Evolutionary conservation across 2,888 invertebrate species (phyloP), one percentile per base, ranked within the genome.

Genomic region (Eupelmus urozonus): DNA sequence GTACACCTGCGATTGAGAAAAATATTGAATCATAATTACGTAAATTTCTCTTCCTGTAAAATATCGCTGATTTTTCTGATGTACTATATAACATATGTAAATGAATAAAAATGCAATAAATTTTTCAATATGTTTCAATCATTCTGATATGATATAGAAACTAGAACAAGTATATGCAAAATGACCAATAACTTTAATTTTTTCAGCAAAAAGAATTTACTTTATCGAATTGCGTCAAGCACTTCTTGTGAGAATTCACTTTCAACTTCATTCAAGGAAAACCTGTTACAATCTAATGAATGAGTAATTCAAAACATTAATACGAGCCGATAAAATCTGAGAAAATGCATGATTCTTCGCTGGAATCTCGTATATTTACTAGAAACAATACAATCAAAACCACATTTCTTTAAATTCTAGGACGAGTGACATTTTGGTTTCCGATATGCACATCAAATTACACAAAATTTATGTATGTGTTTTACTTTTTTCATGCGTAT

Each of bases 191-290:
- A n/a, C n/a, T n/a, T 45, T 16, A 5, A 13, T 9, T 13, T 23
- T 16, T 29, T 29, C 27, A 4, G 13, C 4, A 23, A 16, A 5
- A 20, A 16, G 57, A 66, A 51, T 75, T 75, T 7, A 29, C 18
- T 62, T 53, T 62, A 75, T 53, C 60, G 23, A 62, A 76, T 76
- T 55, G 60, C 53, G 66, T 70, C 29, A 27, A 63, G 11, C 11
- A 45, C 18, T 51, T 53, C 51, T 18, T 16, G 62, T 45, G 55
- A 34, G 53, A 69, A 70, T 49, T 16, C n/a, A 51, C 70, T 51
- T 71, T 76, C 65, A 65, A 65, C 45, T 65, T 63, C 70, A 69
- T 70, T 76, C 69, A 62, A 70, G 69, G 62, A 76, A 76, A 76
- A 65, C 73, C 40, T 29, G 76, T 70, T 76, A 45, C 62, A 34